A percentile compares a stretch with the other conserved stretches of the same genome.
Conservation (phyloP, 2,888 invertebrate genomes). For the Macrophya alboannulata region DNA sequence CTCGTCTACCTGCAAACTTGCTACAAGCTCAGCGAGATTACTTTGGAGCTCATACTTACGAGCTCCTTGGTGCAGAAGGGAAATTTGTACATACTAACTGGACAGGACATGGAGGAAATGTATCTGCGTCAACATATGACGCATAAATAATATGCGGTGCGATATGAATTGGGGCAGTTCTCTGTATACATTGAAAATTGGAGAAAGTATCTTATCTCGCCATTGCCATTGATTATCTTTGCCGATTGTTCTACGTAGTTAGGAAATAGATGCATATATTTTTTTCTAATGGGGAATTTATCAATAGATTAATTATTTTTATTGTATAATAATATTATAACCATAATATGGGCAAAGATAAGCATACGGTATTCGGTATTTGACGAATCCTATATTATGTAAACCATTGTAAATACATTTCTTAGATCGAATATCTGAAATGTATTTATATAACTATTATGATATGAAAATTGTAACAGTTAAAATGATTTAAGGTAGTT, state of each 20-base stretch:
- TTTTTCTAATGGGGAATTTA: background rate
- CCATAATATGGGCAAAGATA: background rate
- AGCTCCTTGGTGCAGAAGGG: slow-evolving; percentile 92
- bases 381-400: background rate
- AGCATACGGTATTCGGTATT: background rate
- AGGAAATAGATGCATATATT: too few relatives aligned
- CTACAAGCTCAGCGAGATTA: slow-evolving; percentile 99
- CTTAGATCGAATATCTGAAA: background rate
- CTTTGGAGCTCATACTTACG: slow-evolving; percentile 99
- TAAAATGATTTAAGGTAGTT: background rate
- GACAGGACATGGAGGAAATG: slow-evolving; percentile 99
- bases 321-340: background rate
- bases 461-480: slow-evolving; percentile 6
- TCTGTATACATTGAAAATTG: background rate
- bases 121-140: slow-evolving; percentile 95
- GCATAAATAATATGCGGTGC: slow-evolving; percentile 81
- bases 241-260: background rate
- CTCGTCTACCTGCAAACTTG: slow-evolving; percentile 95
- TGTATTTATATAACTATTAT: background rate
- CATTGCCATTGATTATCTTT: background rate
- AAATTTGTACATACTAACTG: slow-evolving; percentile 98
- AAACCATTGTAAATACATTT: background rate
- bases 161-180: slow-evolving; percentile 15
- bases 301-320: background rate
- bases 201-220: background rate